Percentiles rank a stretch among this genome's conserved stretches.
Evolutionary conservation across 2,888 invertebrate genomes (phyloP).

Genomic region (Octonoba sinensis): DNA sequence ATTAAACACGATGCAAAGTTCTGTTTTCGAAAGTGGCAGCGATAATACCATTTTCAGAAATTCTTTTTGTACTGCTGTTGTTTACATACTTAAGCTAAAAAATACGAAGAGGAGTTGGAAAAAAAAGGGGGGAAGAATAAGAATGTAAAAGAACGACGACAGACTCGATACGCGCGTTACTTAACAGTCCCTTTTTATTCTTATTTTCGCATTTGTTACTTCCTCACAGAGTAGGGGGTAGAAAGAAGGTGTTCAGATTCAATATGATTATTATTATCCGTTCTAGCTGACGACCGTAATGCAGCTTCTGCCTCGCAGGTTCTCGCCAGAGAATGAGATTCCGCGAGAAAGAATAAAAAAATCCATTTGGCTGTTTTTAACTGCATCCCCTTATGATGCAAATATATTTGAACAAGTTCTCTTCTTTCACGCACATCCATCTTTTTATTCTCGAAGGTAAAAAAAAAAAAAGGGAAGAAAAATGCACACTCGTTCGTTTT

Average conservation of each 20-base stretch:
- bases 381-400: constrained; percentile 55
- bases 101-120: constrained; percentile 6
- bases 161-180: constrained; percentile 13
- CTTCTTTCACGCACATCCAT: too few species aligned
- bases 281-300: constrained; percentile 25
- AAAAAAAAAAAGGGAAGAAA: too few species aligned
- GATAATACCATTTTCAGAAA: constrained; percentile 59
- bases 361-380: constrained; percentile 59
- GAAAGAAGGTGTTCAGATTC: constrained; percentile 29
- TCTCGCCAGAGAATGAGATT: background rate
- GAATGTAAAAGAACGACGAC: too few species aligned
- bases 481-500: constrained; percentile 10
- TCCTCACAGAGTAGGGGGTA: constrained; percentile 1
- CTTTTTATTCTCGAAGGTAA: too few species aligned
- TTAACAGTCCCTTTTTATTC: constrained; percentile 31
- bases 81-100: constrained; percentile 50
- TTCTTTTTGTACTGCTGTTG: constrained; percentile 31
- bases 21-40: constrained; percentile 28
- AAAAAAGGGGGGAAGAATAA: background rate
- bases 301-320: background rate
- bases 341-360: constrained; percentile 33
- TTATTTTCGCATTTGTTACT: too few species aligned
- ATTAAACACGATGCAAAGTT: constrained; percentile 52
- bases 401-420: constrained; percentile 31
- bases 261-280: constrained; percentile 63